phyloP scores from a whole-genome alignment of 2,888 invertebrate species.

The Conchocele bisecta region DNA sequence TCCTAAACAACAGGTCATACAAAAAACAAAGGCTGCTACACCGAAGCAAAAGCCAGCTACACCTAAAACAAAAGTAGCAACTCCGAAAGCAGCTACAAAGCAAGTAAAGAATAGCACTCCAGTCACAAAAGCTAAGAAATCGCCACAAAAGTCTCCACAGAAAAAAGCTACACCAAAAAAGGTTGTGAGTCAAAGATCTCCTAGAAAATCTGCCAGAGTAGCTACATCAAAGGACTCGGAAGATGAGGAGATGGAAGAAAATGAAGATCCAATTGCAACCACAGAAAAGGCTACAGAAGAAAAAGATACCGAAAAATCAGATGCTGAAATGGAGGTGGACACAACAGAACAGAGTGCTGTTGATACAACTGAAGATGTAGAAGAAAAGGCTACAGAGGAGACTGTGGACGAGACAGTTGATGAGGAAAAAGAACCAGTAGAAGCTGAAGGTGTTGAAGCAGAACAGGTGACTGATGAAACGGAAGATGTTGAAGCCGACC shows the following conservation, averaged over 20 bases:
- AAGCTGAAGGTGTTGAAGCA: slow-evolving; percentile 11
- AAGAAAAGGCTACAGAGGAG: slow-evolving; percentile 7
- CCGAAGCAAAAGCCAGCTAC: neutral
- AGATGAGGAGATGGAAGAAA: slow-evolving; percentile 9
- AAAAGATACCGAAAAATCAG: too few species aligned
- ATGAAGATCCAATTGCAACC: neutral
- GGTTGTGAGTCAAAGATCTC: slow-evolving; percentile 10
- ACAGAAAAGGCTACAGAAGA: slow-evolving; percentile 11
- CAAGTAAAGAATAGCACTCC: slow-evolving; percentile 21
- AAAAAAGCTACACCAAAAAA: slow-evolving; percentile 38
- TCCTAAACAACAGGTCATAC: too few species aligned
- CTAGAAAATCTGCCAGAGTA: slow-evolving; percentile 30
- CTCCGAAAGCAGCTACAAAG: slow-evolving; percentile 26
- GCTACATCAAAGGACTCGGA: neutral
- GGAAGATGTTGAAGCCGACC: slow-evolving; percentile 7
- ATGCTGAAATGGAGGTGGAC: neutral
- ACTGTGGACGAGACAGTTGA: neutral
- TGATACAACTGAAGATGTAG: neutral
- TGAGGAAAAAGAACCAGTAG: slow-evolving; percentile 11
- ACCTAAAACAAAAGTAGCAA: slow-evolving; percentile 41
- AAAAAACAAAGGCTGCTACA: slow-evolving; percentile 9
- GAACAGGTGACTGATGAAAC: slow-evolving; percentile 6
- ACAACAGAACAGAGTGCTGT: too few species aligned
- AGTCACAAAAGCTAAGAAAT: slow-evolving; percentile 18
- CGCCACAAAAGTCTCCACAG: slow-evolving; percentile 11